Evolutionary conservation across 2,888 invertebrate genomes (phyloP), one percentile per base, ranked within the genome.

Genomic region (Endotricha flammealis): DNA sequence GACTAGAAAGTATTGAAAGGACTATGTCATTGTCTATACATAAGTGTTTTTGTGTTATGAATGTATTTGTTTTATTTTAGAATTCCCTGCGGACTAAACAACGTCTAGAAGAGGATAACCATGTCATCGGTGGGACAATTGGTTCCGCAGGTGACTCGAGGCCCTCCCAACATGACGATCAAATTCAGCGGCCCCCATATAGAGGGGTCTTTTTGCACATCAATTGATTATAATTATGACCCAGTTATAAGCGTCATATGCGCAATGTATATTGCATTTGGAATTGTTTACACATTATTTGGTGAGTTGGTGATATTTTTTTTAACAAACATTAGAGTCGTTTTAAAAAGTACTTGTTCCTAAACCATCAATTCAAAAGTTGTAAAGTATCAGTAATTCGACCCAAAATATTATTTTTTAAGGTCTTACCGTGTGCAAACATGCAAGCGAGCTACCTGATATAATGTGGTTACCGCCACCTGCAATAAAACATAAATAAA

Each of bases 271-370:
- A 90, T 93, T 50, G 89, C 93, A 25, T 94, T 95, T 76, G 95
- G 95, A 41, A 90, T 95, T 50, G 90, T 95, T 39, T 95, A 95
- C 69, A 93, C 93, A 44, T 88, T 95, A 48, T 92, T 94, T 69
- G 95, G 95, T 94, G 79, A 90, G 91, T 36, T 17, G n/a, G 11
- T 37, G 11, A 9, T 11, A 4, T 3, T 20, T 17, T 10, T 17
- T 12, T 12, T 17, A 5, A 29, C 9, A 17, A 10, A 17, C 6
- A 4, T 4, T 16, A 16, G 6, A 3, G 16, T 6, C 16, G 4
- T 16, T 16, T 3, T 16, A n/a, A n/a, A n/a, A n/a, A n/a, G n/a
- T n/a, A n/a, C n/a, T n/a, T n/a, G n/a, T n/a, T n/a, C n/a, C n/a
- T n/a, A n/a, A n/a, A n/a, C n/a, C n/a, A n/a, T n/a, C n/a, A n/a